Evolutionary conservation across 2,113 vertebrate genomes (phyloP), one percentile per base, ranked within the genome.

Genomic region (Pyrgilauda ruficollis): DNA sequence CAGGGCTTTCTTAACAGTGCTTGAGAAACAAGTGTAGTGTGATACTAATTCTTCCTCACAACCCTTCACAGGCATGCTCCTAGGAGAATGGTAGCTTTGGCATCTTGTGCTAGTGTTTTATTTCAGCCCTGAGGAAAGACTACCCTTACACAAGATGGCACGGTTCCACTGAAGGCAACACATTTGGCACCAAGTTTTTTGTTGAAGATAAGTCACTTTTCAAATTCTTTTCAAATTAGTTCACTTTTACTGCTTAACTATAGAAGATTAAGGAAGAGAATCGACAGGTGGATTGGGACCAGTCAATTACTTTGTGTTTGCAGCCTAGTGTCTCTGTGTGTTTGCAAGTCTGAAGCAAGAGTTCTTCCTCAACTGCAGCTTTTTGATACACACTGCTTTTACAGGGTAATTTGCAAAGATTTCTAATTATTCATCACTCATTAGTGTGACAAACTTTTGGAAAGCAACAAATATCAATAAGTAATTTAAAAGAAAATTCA

Each of bases 91-190:
- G 21, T 4, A 49, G 9, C 5, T 67, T 18, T 16, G 35, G 22
- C 43, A 41, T 73, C 72, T 82, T 23, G 15, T 41, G 31, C 50
- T 31, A 2, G 15, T 31, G 66, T 85, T 74, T 37, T 26, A 43
- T 30, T 37, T 10, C n/a, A 82, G 26, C 52, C 47, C 68, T n/a
- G 24, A 55, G 46, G 35, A n/a, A 56, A 56, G 31, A 33, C 24
- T 24, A 24, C 6, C 4, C 33, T 35, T 8, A 35, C 9, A 10
- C 4, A 15, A 24, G 11, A 21, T 0, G 3, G 16, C 31, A 37
- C 23, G 23, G 37, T 28, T 70, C 35, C 46, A 6, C 11, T 28
- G 24, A 79, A 63, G 35, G 27, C 31, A 49, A 75, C 0, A 1
- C n/a, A 8, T 19, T 41, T 59, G n/a, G 49, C 43, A 70, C 26